Evolutionary conservation across 1,140 invertebrate species (phyloP).

Genomic region (Halictus rubicundus): DNA sequence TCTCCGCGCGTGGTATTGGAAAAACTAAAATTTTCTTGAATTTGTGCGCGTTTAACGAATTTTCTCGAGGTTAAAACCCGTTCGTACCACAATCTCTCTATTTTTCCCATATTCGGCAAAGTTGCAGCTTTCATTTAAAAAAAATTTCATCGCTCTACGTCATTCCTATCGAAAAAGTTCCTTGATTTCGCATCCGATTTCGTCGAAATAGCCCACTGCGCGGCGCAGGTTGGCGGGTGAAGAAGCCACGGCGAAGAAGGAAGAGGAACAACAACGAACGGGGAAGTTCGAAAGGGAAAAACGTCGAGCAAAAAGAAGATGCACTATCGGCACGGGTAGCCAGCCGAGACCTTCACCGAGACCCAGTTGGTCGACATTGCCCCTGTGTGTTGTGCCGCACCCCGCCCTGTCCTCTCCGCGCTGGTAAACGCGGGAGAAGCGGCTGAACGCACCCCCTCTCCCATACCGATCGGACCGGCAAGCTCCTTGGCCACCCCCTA

Average conservation of each 20-base stretch:
- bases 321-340: conserved; percentile 57
- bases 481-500: conserved; percentile 10
- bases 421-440: conserved; percentile 30
- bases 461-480: conserved; percentile 5
- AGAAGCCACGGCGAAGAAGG: background rate
- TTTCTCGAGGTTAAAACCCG: no score
- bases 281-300: conserved; percentile 19
- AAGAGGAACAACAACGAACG: background rate
- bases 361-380: conserved; percentile 81
- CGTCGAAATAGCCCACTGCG: no score
- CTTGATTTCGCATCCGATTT: no score
- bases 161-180: no score
- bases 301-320: conserved; percentile 23
- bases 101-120: no score
- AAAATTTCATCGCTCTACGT: no score
- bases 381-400: conserved; percentile 72
- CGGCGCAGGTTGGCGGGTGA: no score
- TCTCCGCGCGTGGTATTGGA: no score
- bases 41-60: no score
- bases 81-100: no score
- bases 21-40: no score
- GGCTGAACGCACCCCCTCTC: conserved; percentile 19
- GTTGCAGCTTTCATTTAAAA: no score
- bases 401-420: conserved; percentile 44
- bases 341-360: conserved; percentile 78